phyloP scores from a whole-genome alignment of 2,113 vertebrate genomes.

The Hirundichthys speculiger region DNA sequence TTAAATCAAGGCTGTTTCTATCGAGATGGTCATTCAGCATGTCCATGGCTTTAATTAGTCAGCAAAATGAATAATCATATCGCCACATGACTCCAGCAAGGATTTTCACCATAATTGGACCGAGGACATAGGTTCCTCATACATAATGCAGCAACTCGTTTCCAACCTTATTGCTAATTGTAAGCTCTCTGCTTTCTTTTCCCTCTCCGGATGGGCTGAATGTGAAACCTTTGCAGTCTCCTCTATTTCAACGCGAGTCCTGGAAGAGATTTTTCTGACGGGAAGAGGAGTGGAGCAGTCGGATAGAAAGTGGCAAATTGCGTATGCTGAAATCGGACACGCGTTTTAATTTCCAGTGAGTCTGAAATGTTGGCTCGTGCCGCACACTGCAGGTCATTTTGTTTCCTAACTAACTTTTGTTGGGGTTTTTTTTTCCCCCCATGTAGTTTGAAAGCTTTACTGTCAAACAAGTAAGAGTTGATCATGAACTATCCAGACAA shows the following conservation, averaged over 20 bases:
- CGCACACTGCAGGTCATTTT: conserved; percentile 27
- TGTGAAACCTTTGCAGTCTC: neutral
- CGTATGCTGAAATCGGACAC: too few species aligned
- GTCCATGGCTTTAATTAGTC: conserved; percentile 59
- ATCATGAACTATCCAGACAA: conserved; percentile 19
- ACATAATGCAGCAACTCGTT: conserved; percentile 57
- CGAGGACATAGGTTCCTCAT: conserved; percentile 50
- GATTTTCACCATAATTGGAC: conserved; percentile 47
- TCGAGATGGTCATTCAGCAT: conserved; percentile 30
- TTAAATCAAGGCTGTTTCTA: conserved; percentile 50
- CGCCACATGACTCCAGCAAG: conserved; percentile 27
- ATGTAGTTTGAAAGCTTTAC: conserved; percentile 18
- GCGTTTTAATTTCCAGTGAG: conserved; percentile 17
- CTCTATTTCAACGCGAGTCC: too few species aligned
- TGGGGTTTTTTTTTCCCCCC: conserved; percentile 26
- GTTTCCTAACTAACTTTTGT: neutral
- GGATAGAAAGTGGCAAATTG: neutral
- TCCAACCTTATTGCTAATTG: conserved; percentile 24
- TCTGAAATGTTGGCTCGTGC: neutral
- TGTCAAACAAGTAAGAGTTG: conserved; percentile 12
- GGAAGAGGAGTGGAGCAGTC: neutral
- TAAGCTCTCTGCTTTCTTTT: neutral
- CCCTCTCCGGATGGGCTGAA: neutral
- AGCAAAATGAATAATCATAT: conserved; percentile 57
- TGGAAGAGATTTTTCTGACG: neutral